Conservation (phyloP, 2,888 invertebrate genomes). For the Barypeithes pellucidus region DNA sequence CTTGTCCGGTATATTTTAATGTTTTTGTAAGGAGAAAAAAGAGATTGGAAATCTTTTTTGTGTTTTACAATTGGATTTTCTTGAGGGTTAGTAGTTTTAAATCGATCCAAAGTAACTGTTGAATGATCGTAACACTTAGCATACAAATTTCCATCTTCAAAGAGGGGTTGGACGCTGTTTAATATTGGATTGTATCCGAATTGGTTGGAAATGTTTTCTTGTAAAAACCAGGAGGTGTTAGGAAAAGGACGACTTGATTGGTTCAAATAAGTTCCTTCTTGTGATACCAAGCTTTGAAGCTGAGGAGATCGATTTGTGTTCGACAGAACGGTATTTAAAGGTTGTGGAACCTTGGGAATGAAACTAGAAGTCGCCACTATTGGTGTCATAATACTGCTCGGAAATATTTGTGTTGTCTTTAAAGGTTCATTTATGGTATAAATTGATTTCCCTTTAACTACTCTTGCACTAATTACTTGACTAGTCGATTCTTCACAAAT, state of each 20-base stretch:
- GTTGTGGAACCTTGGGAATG: neutral
- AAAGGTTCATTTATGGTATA: slow-evolving; percentile 26
- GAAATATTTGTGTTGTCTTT: neutral
- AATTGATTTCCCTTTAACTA: slow-evolving; percentile 48
- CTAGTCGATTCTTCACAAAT: slow-evolving; percentile 34
- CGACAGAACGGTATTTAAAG: neutral
- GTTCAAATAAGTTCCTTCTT: neutral
- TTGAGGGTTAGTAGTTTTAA: slow-evolving; percentile 11
- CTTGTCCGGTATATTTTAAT: neutral
- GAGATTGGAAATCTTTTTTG: slow-evolving; percentile 27
- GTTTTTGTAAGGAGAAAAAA: slow-evolving; percentile 40
- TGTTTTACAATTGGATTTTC: slow-evolving; percentile 2
- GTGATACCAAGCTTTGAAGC: neutral
- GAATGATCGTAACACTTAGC: slow-evolving; percentile 35
- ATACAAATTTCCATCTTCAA: slow-evolving; percentile 43
- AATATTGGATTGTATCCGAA: slow-evolving; percentile 47
- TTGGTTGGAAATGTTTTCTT: slow-evolving; percentile 38
- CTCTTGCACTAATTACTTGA: slow-evolving; percentile 14
- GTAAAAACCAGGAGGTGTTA: slow-evolving; percentile 37
- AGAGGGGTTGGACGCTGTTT: slow-evolving; percentile 36
- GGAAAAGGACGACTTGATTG: slow-evolving; percentile 13
- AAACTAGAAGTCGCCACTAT: neutral
- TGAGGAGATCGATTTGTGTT: neutral
- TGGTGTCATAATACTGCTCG: neutral
- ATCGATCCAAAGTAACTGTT: slow-evolving; percentile 21